These are phyloP conservation scores for Chrosomus eos DNA, from an alignment of 2,797 vertebrate species.

Conservation along the genomic window DNA sequence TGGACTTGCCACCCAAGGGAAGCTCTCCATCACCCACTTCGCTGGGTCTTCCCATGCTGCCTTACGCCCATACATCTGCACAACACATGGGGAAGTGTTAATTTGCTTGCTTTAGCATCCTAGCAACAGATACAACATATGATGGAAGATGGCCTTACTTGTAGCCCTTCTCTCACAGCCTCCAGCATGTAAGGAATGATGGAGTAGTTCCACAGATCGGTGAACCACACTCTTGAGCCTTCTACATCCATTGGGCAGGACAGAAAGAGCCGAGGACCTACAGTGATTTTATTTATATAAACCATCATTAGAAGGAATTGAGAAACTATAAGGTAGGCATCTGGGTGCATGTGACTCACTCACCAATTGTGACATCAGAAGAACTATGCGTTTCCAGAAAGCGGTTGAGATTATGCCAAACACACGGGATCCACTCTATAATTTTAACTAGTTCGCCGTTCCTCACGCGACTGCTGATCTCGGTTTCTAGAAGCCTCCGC, in stretches of 20 bases:
- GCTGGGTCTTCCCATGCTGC: conserved; percentile 87
- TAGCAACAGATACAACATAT: not conserved
- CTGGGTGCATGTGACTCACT: conserved; percentile 40
- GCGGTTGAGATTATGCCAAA: conserved; percentile 89
- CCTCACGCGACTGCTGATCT: conserved; percentile 82
- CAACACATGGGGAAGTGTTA: conserved; percentile 14
- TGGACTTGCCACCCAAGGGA: conserved; percentile 81
- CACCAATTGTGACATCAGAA: conserved; percentile 89
- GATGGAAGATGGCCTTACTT: conserved; percentile 69
- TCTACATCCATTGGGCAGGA: conserved; percentile 89
- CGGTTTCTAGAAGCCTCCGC: conserved; percentile 86
- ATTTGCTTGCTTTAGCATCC: not conserved
- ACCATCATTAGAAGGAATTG: not conserved
- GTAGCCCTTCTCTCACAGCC: conserved; percentile 86
- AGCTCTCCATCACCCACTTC: conserved; percentile 88
- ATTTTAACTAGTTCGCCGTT: conserved; percentile 84
- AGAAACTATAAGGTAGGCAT: not conserved
- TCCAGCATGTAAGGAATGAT: conserved; percentile 88
- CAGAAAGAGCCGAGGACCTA: conserved; percentile 88
- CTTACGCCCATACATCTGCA: conserved; percentile 83
- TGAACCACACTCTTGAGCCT: conserved; percentile 89
- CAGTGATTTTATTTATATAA: not conserved
- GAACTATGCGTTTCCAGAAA: conserved; percentile 90
- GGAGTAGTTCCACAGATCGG: conserved; percentile 90
- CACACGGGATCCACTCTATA: conserved; percentile 87